Evolutionary conservation across 2,888 invertebrate genomes (phyloP).

Genomic region (Encarsia formosa): DNA sequence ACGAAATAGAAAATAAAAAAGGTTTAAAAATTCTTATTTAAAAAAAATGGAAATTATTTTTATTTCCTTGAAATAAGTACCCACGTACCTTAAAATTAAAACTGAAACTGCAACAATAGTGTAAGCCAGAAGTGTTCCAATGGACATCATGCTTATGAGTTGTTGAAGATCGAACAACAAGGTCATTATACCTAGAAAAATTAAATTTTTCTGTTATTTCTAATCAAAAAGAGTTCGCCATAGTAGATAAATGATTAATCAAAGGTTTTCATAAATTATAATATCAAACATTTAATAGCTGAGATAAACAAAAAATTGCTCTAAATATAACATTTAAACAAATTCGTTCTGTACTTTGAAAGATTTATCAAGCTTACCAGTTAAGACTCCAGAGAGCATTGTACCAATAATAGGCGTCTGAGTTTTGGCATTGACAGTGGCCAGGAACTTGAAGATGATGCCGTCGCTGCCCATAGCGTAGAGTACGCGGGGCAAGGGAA

Average conservation of each 20-base stretch:
- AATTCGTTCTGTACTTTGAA: no score
- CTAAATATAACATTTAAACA: no score
- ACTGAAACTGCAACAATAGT: constrained; percentile 90
- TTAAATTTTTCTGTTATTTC: neutral
- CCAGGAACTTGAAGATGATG: constrained; percentile 70
- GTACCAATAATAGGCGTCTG: constrained; percentile 80
- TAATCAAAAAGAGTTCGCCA: no score
- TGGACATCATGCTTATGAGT: constrained; percentile 95
- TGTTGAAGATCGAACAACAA: constrained; percentile 85
- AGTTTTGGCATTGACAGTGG: constrained; percentile 67
- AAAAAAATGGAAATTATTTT: neutral
- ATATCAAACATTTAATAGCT: no score
- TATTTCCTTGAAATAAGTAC: neutral
- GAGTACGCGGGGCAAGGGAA: constrained; percentile 80
- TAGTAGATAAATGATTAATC: no score
- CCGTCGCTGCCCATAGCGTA: constrained; percentile 92
- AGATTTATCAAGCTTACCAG: constrained; percentile 54
- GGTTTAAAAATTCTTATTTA: neutral
- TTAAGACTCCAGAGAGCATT: constrained; percentile 68
- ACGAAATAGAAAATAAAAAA: constrained; percentile 2
- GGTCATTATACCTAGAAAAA: constrained; percentile 70
- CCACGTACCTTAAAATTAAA: constrained; percentile 78
- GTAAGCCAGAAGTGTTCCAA: constrained; percentile 84
- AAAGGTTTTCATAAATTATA: no score
- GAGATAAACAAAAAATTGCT: no score